Conservation (phyloP, 2,797 vertebrate species). For the Eidolon dupreanum region DNA sequence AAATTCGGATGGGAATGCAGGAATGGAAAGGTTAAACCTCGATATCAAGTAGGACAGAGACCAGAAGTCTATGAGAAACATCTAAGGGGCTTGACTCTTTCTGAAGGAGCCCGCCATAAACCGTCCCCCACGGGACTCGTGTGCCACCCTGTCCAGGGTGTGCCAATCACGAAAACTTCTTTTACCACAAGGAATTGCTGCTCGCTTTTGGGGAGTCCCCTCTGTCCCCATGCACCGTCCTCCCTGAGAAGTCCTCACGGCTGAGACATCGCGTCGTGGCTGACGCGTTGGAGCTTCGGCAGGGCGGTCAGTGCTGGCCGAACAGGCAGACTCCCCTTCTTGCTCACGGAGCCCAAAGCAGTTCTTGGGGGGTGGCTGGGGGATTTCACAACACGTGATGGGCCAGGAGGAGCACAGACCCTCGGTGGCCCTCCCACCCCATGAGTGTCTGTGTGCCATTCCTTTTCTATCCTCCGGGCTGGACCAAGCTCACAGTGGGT, state of each 20-base stretch:
- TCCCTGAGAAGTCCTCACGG: neutral
- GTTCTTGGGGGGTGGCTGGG: neutral
- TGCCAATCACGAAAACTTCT: neutral
- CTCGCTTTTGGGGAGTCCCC: neutral
- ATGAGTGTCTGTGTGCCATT: neutral
- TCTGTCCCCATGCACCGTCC: accelerated
- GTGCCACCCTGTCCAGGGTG: neutral
- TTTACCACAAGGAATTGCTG: neutral
- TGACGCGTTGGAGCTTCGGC: neutral
- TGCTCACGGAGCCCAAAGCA: too few relatives aligned
- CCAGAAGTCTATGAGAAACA: neutral
- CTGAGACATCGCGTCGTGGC: neutral
- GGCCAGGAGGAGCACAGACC: neutral
- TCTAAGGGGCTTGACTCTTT: neutral
- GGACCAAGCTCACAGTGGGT: neutral
- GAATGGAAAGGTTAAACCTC: neutral
- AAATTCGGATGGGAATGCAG: neutral
- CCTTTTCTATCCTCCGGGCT: neutral
- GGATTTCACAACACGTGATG: accelerated
- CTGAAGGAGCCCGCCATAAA: neutral
- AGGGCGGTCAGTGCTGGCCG: neutral
- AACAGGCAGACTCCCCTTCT: too few relatives aligned
- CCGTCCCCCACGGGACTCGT: neutral
- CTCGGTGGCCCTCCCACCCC: neutral
- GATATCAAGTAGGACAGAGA: neutral